These are phyloP conservation scores for Sycon ciliatum DNA, from an alignment of 37 sponge, comb jelly and placozoan species.

Conservation along the genomic window DNA sequence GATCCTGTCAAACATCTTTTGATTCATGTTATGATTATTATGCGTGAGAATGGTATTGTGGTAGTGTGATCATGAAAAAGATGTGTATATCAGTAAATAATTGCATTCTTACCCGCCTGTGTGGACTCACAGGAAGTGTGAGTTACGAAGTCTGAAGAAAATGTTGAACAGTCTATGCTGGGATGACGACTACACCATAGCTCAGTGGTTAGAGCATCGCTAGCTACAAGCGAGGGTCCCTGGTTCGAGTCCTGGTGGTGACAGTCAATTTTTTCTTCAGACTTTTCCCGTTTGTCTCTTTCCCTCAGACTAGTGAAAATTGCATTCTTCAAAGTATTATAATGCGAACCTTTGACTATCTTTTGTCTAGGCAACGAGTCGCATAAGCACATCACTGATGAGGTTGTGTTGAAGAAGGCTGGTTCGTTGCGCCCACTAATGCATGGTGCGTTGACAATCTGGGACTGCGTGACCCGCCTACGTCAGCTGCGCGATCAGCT, in stretches of 20 bases:
- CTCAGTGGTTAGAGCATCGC: too few relatives aligned
- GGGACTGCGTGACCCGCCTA: conserved; percentile 57
- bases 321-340: neutral
- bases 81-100: neutral
- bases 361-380: neutral
- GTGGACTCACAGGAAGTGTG: too few relatives aligned
- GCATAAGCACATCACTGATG: conserved; percentile 5
- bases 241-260: too few relatives aligned
- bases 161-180: too few relatives aligned
- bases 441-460: conserved; percentile 72
- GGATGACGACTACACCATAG: too few relatives aligned
- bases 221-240: too few relatives aligned
- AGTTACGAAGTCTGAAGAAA: too few relatives aligned
- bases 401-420: conserved; percentile 10
- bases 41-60: neutral
- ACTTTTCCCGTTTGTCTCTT: neutral
- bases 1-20: too few relatives aligned
- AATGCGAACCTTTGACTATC: neutral
- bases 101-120: too few relatives aligned
- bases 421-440: conserved; percentile 3
- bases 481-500: conserved; percentile 60
- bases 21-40: too few relatives aligned
- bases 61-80: neutral
- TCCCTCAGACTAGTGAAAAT: neutral
- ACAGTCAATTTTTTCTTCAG: too few relatives aligned